These are phyloP conservation scores for Buceros bicornis DNA, from an alignment of 2,797 vertebrate genomes.

Conservation along the genomic window DNA sequence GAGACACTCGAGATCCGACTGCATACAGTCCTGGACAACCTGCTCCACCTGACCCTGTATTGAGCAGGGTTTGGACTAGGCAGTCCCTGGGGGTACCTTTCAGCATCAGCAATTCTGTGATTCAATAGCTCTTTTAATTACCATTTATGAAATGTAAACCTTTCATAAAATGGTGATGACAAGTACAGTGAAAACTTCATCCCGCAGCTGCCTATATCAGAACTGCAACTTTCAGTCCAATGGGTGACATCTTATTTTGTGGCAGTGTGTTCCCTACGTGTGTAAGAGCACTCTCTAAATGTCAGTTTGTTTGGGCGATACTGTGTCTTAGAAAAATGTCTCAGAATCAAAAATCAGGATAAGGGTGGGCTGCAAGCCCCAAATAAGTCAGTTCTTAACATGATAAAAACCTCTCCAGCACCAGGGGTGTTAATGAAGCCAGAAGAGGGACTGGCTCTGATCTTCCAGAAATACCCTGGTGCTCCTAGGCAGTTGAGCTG, in stretches of 20 bases:
- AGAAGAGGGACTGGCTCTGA: not conserved
- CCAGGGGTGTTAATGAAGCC: not conserved
- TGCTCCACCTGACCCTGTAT: not conserved
- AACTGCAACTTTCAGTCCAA: not conserved
- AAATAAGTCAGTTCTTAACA: not conserved
- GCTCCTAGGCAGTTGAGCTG: not conserved
- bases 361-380: not conserved
- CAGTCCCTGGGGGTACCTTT: not conserved
- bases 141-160: not conserved
- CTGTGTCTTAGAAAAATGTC: not conserved
- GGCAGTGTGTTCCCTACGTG: not conserved
- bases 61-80: not conserved
- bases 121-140: not conserved
- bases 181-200: not conserved
- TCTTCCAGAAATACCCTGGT: not conserved
- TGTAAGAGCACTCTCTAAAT: not conserved
- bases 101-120: not conserved
- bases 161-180: not conserved
- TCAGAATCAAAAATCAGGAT: not conserved
- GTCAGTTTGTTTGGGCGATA: not conserved
- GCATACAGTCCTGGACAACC: not conserved
- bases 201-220: not conserved
- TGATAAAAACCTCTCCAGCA: not conserved
- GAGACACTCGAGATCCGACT: not conserved
- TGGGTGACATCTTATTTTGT: not conserved